Percentiles rank a stretch among this genome's conserved stretches.
Evolutionary conservation across 2,113 vertebrate species (phyloP).

Genomic region (Empidonax alnorum): DNA sequence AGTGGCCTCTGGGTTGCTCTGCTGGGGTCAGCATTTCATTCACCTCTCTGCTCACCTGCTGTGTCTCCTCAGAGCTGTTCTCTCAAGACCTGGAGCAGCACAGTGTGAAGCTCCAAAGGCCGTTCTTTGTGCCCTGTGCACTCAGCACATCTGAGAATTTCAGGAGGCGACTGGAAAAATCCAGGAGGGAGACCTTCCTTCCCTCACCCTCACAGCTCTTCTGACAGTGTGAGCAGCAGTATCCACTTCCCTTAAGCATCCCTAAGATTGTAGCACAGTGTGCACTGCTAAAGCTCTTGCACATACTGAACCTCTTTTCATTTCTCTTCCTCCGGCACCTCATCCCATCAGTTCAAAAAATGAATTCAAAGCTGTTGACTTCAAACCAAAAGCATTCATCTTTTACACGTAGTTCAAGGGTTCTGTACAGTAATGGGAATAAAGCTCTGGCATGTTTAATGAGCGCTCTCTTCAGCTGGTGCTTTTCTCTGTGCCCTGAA

Average conservation of each 20-base stretch:
- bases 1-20: background rate
- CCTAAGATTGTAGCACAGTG: background rate
- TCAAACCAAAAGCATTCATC: background rate
- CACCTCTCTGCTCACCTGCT: background rate
- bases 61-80: background rate
- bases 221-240: background rate
- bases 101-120: background rate
- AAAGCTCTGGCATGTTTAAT: background rate
- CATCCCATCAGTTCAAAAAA: background rate
- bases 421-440: background rate
- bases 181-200: background rate
- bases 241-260: background rate
- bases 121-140: background rate
- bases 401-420: background rate
- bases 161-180: background rate
- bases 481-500: background rate
- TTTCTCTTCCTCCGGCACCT: background rate
- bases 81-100: background rate
- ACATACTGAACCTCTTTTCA: background rate
- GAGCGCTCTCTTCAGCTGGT: background rate
- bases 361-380: slow-evolving; percentile 2
- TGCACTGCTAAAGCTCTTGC: background rate
- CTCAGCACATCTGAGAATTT: background rate
- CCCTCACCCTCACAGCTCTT: background rate
- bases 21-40: background rate